These are phyloP conservation scores for Pavo muticus DNA, from an alignment of 2,113 vertebrate species.

Conservation along the genomic window DNA sequence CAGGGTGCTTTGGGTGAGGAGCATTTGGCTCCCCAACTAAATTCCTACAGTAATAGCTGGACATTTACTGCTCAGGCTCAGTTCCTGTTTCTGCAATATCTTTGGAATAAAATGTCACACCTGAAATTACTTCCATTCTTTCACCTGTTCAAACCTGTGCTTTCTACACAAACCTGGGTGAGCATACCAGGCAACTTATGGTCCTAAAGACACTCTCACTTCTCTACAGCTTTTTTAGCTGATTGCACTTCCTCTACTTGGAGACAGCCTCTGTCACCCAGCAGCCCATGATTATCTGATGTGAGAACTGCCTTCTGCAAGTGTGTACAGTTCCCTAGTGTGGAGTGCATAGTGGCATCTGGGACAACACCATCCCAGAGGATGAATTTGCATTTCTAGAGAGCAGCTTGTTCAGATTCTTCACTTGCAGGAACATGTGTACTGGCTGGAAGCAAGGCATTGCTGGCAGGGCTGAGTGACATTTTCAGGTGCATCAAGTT, in stretches of 20 bases:
- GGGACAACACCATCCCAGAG: fast-evolving
- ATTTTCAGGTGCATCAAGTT: conserved; percentile 32
- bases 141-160: not conserved
- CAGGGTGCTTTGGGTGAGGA: not conserved
- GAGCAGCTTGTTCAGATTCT: conserved; percentile 2
- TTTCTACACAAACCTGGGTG: fast-evolving
- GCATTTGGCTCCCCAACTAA: not conserved
- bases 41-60: not conserved
- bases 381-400: not conserved
- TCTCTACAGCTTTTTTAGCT: not conserved
- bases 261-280: not conserved
- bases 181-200: not conserved
- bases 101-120: not conserved
- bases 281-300: fast-evolving
- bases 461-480: conserved; percentile 15
- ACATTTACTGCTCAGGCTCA: not conserved
- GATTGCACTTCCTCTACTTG: not conserved
- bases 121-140: not conserved
- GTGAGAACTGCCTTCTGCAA: not conserved
- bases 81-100: not conserved
- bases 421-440: conserved; percentile 43
- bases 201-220: not conserved
- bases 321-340: fast-evolving
- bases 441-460: not conserved
- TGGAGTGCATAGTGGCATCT: fast-evolving